Conservation (phyloP, 2,113 vertebrate genomes). For the Cryptotis parvus region DNA sequence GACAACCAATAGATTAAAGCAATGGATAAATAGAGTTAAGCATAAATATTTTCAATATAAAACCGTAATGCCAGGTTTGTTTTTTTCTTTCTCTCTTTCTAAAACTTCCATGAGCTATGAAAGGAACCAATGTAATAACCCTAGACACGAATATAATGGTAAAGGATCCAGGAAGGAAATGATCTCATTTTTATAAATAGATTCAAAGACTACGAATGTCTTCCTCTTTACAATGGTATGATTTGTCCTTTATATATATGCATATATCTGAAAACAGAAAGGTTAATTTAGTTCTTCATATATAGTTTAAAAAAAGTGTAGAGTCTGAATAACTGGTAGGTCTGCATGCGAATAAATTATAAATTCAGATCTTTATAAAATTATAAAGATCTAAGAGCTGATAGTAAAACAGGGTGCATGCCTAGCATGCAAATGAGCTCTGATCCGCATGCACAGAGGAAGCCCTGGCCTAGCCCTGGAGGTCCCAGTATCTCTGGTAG, state of each 20-base stretch:
- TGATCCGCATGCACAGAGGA: too few relatives aligned
- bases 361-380: conserved; percentile 44
- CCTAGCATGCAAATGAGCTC: too few relatives aligned
- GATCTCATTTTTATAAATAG: conserved; percentile 52
- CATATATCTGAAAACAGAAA: conserved; percentile 32
- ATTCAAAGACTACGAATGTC: conserved; percentile 29
- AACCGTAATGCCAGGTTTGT: conserved; percentile 27
- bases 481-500: too few relatives aligned
- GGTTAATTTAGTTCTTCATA: not conserved
- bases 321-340: conserved; percentile 29
- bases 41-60: conserved; percentile 61
- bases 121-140: conserved; percentile 56
- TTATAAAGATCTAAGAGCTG: not conserved
- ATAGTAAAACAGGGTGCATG: too few relatives aligned
- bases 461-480: too few relatives aligned
- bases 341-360: conserved; percentile 5
- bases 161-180: conserved; percentile 53
- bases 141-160: conserved; percentile 49
- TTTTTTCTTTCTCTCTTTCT: conserved; percentile 39
- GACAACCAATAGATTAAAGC: conserved; percentile 50
- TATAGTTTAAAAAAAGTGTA: conserved; percentile 3
- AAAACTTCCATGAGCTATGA: conserved; percentile 56
- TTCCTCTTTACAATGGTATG: not conserved
- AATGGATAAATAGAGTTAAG: conserved; percentile 45
- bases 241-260: not conserved